phyloP scores from a whole-genome alignment of 2,797 vertebrate genomes.

The Peromyscus melanophrys region DNA sequence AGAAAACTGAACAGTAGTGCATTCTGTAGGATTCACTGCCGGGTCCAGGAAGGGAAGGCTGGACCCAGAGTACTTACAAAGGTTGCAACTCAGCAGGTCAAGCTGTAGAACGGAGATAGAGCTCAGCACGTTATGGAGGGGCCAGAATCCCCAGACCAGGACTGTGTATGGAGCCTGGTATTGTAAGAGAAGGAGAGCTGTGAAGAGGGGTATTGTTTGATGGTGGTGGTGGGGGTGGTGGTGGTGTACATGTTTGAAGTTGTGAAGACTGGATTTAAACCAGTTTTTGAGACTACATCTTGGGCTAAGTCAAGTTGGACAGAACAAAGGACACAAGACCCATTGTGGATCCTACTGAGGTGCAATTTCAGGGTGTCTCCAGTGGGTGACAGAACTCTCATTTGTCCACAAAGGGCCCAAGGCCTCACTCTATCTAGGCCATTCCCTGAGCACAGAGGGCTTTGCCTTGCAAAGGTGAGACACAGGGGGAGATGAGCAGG shows the following conservation, averaged over 20 bases:
- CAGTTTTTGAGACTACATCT: background rate
- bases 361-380: background rate
- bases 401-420: background rate
- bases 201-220: background rate
- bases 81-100: background rate
- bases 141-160: too few species aligned
- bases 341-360: background rate
- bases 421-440: background rate
- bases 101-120: background rate
- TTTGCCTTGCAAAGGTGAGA: background rate
- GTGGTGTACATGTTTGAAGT: background rate
- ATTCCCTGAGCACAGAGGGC: too few species aligned
- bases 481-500: background rate
- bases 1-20: background rate
- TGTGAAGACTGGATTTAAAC: background rate
- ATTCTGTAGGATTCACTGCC: background rate
- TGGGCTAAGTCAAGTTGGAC: background rate
- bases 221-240: background rate
- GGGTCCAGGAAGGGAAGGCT: background rate
- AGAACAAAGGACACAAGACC: background rate
- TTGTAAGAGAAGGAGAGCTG: background rate
- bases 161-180: background rate
- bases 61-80: background rate
- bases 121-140: background rate
- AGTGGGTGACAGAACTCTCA: background rate